Evolutionary conservation across 2,113 vertebrate genomes (phyloP), one percentile per base, ranked within the genome.

Genomic region (Oreochromis niloticus): DNA sequence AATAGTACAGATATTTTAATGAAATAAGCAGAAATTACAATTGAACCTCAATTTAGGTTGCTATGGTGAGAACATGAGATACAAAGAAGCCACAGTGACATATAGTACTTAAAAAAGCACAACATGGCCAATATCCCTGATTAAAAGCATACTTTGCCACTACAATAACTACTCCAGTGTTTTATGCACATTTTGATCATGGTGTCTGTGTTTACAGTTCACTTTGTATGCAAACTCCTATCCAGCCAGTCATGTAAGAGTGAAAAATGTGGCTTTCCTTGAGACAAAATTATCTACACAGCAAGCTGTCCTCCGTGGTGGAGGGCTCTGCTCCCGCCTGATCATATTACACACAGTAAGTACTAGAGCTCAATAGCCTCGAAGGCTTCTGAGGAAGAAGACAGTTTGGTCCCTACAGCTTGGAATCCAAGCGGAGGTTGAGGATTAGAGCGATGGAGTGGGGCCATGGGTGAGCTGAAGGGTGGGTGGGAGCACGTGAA

Each of bases 291-390:
- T 87, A 93, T 93, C 92, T 92, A 46, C 82, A 39, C 57, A 78
- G 85, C 88, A 87, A 85, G 88, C 89, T 85, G 87, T 86, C 87
- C 87, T 85, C 82, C 9, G 85, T 30, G 41, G 71, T 36, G 34
- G 52, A 84, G 54, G 83, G 84, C 87, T 92, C 90, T 11, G 34
- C 84, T 94, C 24, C 81, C 36, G 86, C 90, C 54, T 94, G 94
- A 95, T 94, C 93, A 93, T 78, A 84, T 95, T 95, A 92, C 90
- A 93, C 92, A 93, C 83, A 84, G 83, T 84, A 56, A 89, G 90
- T 55, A 34, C 78, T 56, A 19, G 30, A 10, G 82, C 89, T 86
- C 88, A 81, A 68, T 83, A 90, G 89, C 89, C 90, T 89, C 16
- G 4, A 46, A 91, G 90, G 92, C 89, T 91, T 88, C 85, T 50